Evolutionary conservation across 2,797 vertebrate species (phyloP), one percentile per base, ranked within the genome.

Genomic region (Anabacerthia variegaticeps): DNA sequence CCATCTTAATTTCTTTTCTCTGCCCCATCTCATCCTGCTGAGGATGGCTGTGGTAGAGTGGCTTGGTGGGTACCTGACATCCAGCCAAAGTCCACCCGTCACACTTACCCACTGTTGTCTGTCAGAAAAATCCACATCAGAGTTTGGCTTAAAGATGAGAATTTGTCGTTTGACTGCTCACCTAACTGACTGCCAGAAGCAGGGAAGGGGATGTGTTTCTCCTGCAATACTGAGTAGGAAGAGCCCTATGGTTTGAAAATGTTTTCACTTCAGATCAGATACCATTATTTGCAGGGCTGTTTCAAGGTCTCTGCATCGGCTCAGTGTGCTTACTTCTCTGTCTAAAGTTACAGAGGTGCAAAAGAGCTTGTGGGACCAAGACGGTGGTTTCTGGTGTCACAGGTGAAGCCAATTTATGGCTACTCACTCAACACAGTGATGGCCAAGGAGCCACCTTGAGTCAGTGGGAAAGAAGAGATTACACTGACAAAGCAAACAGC

Each of bases 401-500:
- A 87, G n/a, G 19, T 83, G 76, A 77, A 80, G 34, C 71, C 89
- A 49, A 46, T 93, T 95, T 89, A 75, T 80, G 69, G 56, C 34
- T 68, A 19, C 41, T 63, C 49, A 51, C 67, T 59, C 89, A 90
- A 58, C 32, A 34, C 36, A 74, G n/a, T 63, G 23, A 63, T 85
- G 63, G 28, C 16, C 46, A 79, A 87, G 72, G 74, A 69, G n/a
- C 61, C 68, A 59, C 93, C 93, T 59, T 63, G 49, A 92, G 48
- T 73, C 7, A 34, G 73, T 82, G 88, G 83, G 74, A 91, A 95
- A 75, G 56, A 94, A 85, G 63, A 58, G 82, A 63, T 83, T 61
- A 55, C 66, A 77, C 55, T 37, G 77, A 32, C 90, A 85, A 91
- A 51, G 12, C 14, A 76, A 74, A 43, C 46, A 61, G 4, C 89